Conservation (phyloP, 2,797 vertebrate species). For the Myripristis jacobus region DNA sequence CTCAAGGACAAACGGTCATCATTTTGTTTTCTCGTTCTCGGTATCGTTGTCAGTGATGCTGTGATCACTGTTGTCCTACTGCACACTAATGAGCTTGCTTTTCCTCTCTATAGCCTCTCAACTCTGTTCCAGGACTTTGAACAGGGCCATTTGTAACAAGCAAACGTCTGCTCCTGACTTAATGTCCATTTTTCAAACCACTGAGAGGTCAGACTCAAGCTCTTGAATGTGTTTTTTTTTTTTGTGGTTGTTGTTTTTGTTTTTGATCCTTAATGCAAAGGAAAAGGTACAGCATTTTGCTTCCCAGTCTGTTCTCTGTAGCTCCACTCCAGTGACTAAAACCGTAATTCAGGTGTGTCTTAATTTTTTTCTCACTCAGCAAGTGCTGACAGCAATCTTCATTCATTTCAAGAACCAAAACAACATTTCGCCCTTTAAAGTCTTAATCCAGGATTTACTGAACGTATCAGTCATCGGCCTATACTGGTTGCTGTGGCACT, state of each 20-base stretch:
- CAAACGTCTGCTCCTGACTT: conserved; percentile 28
- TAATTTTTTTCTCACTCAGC: conserved; percentile 26
- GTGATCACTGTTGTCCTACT: conserved; percentile 38
- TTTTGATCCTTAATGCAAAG: conserved; percentile 32
- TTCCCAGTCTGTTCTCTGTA: conserved; percentile 14
- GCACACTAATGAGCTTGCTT: conserved; percentile 53
- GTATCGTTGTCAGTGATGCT: conserved; percentile 29
- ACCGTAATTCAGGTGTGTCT: conserved; percentile 33
- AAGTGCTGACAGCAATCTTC: conserved; percentile 23
- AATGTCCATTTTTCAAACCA: conserved; percentile 55
- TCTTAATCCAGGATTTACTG: conserved; percentile 37
- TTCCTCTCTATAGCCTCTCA: conserved; percentile 52
- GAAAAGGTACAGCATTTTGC: conserved; percentile 25
- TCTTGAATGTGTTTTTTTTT: conserved; percentile 38
- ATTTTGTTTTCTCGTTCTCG: conserved; percentile 5
- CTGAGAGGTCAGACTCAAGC: conserved; percentile 52
- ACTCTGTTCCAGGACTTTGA: conserved; percentile 40
- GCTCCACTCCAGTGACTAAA: conserved; percentile 24
- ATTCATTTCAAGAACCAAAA: too few relatives aligned
- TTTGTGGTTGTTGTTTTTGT: too few relatives aligned
- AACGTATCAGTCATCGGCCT: conserved; percentile 6
- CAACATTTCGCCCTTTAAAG: conserved; percentile 37
- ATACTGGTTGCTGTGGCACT: conserved; percentile 36
- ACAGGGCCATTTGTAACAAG: conserved; percentile 54
- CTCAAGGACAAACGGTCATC: not conserved